These are phyloP conservation scores for Tragelaphus scriptus DNA, from an alignment of 2,113 vertebrate genomes.

Conservation along the genomic window DNA sequence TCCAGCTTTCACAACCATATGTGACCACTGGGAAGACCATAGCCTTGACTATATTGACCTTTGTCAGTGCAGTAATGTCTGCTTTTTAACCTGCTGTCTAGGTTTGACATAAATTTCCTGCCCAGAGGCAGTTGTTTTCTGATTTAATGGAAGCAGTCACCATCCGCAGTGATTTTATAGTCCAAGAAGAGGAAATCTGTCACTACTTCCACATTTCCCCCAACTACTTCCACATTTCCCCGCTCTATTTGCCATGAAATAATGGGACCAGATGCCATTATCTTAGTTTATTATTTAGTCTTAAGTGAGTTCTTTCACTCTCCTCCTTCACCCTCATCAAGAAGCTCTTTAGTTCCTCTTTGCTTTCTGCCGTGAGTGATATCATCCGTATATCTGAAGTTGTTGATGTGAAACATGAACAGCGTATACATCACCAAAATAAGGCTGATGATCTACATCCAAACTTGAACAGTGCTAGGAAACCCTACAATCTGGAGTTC, in stretches of 20 bases:
- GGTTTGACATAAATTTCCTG: not conserved
- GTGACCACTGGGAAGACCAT: not conserved
- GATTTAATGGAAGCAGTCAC: not conserved
- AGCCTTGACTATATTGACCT: not conserved
- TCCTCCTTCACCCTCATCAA: not conserved
- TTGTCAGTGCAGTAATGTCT: not conserved
- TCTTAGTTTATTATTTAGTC: not conserved
- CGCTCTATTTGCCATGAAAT: not conserved
- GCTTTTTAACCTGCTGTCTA: not conserved
- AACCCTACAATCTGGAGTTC: not conserved
- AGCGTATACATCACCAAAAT: not conserved
- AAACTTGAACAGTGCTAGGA: not conserved
- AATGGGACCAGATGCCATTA: not conserved
- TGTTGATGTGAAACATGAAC: not conserved
- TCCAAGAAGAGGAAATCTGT: not conserved
- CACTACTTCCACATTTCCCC: not conserved
- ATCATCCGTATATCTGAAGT: accelerated
- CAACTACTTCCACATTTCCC: not conserved
- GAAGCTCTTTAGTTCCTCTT: not conserved
- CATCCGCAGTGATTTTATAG: not conserved
- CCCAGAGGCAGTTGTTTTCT: not conserved
- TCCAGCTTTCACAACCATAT: not conserved
- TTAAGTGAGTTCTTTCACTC: not conserved
- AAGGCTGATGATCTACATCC: not conserved
- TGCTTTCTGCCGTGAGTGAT: not conserved